Evolutionary conservation across 1,140 invertebrate genomes (phyloP).

Genomic region (Phortica variegata): DNA sequence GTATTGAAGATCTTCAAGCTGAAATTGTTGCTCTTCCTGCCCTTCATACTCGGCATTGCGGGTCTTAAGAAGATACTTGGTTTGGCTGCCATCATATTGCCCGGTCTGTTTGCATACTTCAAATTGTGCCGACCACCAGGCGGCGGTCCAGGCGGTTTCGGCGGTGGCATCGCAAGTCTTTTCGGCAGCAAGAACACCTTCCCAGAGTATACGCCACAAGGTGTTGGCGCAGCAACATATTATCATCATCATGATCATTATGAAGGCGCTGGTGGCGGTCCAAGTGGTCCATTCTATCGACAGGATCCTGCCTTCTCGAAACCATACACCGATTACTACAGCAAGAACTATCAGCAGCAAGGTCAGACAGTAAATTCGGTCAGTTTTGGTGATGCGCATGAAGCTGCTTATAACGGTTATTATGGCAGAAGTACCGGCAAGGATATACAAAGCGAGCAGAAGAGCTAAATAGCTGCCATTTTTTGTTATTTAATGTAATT

Average conservation of each 20-base stretch:
- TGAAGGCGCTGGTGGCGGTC: slow-evolving; percentile 23
- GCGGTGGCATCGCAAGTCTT: slow-evolving; percentile 41
- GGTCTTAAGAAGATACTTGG: slow-evolving; percentile 82
- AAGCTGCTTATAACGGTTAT: slow-evolving; percentile 71
- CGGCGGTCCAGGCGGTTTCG: slow-evolving; percentile 34
- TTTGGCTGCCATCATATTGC: slow-evolving; percentile 73
- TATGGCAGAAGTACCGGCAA: slow-evolving; percentile 57
- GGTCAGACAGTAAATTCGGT: slow-evolving; percentile 57
- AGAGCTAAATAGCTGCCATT: slow-evolving; percentile 27
- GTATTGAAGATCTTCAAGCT: slow-evolving; percentile 82
- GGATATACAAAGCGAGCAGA: slow-evolving; percentile 42
- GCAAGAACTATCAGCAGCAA: slow-evolving; percentile 49
- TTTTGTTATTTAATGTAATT: neutral
- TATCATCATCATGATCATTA: slow-evolving; percentile 59
- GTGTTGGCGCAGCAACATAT: slow-evolving; percentile 62
- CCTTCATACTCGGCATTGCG: slow-evolving; percentile 75
- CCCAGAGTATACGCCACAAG: slow-evolving; percentile 66
- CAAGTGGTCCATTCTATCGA: slow-evolving; percentile 34
- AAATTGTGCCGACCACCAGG: slow-evolving; percentile 68
- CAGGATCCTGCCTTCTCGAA: slow-evolving; percentile 53
- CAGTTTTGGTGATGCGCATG: slow-evolving; percentile 67
- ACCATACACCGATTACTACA: slow-evolving; percentile 57
- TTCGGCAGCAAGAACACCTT: slow-evolving; percentile 55
- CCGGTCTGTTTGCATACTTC: slow-evolving; percentile 76
- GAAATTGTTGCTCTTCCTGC: slow-evolving; percentile 76